These are phyloP conservation scores for Siniperca obscura DNA, from an alignment of 2,797 vertebrate species.

Conservation along the genomic window DNA sequence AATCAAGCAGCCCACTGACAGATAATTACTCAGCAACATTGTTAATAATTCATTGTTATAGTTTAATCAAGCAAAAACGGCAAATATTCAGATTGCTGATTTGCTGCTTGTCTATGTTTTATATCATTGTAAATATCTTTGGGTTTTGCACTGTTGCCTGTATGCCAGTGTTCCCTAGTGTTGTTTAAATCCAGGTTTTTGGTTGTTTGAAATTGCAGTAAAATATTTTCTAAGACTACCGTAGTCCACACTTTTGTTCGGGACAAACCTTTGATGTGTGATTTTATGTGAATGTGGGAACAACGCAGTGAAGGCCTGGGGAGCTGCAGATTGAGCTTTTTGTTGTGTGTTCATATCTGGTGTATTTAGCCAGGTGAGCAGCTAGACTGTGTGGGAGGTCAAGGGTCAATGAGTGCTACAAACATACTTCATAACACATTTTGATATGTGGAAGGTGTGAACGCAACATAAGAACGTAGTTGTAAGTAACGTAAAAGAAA, in stretches of 20 bases:
- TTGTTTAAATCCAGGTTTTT: neutral
- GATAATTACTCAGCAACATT: no score
- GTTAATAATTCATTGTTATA: no score
- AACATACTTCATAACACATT: conserved; percentile 23
- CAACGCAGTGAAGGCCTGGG: neutral
- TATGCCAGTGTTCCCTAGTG: neutral
- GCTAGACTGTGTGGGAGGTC: conserved; percentile 11
- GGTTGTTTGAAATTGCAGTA: neutral
- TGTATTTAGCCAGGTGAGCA: conserved; percentile 26
- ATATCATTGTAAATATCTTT: no score
- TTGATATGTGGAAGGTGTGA: neutral
- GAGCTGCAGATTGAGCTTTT: neutral
- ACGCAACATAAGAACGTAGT: neutral
- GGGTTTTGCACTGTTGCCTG: neutral
- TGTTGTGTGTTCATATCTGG: neutral
- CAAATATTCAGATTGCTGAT: no score
- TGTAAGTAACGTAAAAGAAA: neutral
- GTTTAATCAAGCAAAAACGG: no score
- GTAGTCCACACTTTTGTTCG: no score
- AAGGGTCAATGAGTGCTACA: conserved; percentile 13
- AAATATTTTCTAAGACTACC: neutral
- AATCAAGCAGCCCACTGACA: no score
- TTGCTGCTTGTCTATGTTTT: no score
- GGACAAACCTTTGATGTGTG: neutral
- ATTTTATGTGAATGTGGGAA: neutral